Base-by-base conservation (phyloP, 2,797 vertebrate genomes). In the Phalloptychus januarius region DNA sequence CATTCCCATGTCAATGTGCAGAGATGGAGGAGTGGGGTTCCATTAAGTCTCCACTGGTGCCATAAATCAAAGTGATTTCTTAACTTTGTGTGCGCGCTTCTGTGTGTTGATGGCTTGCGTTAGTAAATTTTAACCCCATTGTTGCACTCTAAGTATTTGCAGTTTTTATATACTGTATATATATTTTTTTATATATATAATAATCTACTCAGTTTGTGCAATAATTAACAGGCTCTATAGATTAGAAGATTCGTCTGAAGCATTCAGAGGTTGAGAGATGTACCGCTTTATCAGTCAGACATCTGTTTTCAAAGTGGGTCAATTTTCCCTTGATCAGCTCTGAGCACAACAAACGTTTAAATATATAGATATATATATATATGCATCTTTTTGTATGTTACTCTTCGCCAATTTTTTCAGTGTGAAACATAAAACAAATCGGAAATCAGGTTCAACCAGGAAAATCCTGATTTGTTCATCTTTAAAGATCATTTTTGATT, bases 51-150 rank as follows among this genome's bases (percentile, higher is more conserved):
- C 65, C 40, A 75, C 85, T 78, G 89, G 86, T 92, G 85, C 89
- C 86, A 91, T 95, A 94, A 95, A 95, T 95, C 94, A 93, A 83
- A 89, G 74, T 76, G 79, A 79, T 89, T 92, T 87, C n/a, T 87
- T 79, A 76, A 28, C 63, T 84, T 44, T 85, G 79, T 82, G 79
- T 82, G 73, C 58, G 81, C 72, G 71, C 65, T 75, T 45, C 56
- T 44, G 48, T 69, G 11, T n/a, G 40, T n/a, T 44, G 5, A 42
- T 28, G 38, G 20, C 40, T 16, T 44, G 23, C 25, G 15, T 23
- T n/a, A 25, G 67, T 70, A 44, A 44, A 70, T n/a, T 12, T 7
- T 42, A 44, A n/a, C 5, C 40, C 67, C 40, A 7, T 12, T 0
- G 25, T n/a, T 44, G 5, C 44, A 44, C 11, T 6, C 6, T 70